Conservation (phyloP, 1,140 invertebrate genomes). For the Panonychus citri region DNA sequence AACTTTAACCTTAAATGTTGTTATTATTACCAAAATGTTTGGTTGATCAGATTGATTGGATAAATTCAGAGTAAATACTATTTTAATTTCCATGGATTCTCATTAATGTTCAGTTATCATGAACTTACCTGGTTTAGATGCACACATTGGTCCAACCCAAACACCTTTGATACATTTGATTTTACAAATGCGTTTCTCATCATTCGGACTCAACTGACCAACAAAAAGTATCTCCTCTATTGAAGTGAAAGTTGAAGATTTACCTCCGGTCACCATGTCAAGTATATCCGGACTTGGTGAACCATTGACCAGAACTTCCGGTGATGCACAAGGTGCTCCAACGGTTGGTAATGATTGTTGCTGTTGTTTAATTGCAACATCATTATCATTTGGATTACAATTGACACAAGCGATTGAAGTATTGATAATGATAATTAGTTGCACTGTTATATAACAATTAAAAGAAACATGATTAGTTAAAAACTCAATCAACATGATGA, state of each 20-base stretch:
- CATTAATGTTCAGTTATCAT: neutral
- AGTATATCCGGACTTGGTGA: constrained; percentile 8
- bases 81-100: neutral
- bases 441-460: too few species aligned
- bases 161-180: constrained; percentile 52
- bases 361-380: too few species aligned
- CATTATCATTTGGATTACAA: too few species aligned
- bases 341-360: neutral
- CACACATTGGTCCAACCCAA: constrained; percentile 49
- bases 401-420: too few species aligned
- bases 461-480: too few species aligned
- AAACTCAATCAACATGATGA: too few species aligned
- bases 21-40: too few species aligned
- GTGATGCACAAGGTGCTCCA: constrained; percentile 11
- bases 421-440: too few species aligned
- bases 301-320: constrained; percentile 16
- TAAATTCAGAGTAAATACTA: neutral
- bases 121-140: constrained; percentile 25
- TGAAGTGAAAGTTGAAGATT: constrained; percentile 9
- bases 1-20: too few species aligned
- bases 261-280: constrained; percentile 3
- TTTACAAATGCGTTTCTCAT: constrained; percentile 43
- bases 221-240: constrained; percentile 30
- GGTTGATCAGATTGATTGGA: too few species aligned
- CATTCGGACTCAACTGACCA: constrained; percentile 35